Evolutionary conservation across 2,113 vertebrate genomes (phyloP).

Genomic region (Anarrhichthys ocellatus): DNA sequence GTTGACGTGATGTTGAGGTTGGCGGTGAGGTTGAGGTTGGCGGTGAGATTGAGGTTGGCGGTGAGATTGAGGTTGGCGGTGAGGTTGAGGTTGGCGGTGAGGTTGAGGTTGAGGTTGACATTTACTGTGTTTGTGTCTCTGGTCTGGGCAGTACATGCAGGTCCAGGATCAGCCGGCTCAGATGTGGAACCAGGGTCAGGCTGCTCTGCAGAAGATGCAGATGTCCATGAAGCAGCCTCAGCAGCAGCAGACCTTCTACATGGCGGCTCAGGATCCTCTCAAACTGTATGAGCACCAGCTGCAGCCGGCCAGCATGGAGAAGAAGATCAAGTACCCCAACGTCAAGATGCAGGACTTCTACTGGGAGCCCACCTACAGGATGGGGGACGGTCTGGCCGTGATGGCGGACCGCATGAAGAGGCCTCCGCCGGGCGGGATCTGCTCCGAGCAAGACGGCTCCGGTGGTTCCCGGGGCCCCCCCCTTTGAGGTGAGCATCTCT

Average conservation of each 20-base stretch:
- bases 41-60: no score
- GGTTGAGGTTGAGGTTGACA: no score
- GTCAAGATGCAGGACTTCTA: slow-evolving; percentile 94
- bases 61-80: no score
- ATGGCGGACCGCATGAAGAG: slow-evolving; percentile 84
- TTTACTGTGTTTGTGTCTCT: no score
- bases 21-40: no score
- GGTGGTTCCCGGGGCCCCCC: slow-evolving; percentile 82
- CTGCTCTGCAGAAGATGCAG: slow-evolving; percentile 89
- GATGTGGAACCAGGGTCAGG: slow-evolving; percentile 94
- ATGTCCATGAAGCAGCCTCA: slow-evolving; percentile 88
- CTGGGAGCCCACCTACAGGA: slow-evolving; percentile 91
- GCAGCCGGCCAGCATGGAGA: slow-evolving; percentile 84
- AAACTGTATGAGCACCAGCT: slow-evolving; percentile 91
- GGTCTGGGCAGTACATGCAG: slow-evolving; percentile 87
- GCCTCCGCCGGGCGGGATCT: slow-evolving; percentile 86
- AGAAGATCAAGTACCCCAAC: slow-evolving; percentile 95
- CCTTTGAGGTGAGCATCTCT: slow-evolving; percentile 88
- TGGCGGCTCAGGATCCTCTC: slow-evolving; percentile 88
- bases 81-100: no score
- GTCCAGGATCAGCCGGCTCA: slow-evolving; percentile 90
- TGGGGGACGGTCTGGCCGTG: slow-evolving; percentile 82
- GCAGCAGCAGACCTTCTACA: slow-evolving; percentile 77
- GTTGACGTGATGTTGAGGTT: no score
- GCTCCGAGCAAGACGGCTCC: slow-evolving; percentile 88